Base-by-base conservation (phyloP, 2,113 vertebrate genomes). In the Pseudorectes ferrugineus region DNA sequence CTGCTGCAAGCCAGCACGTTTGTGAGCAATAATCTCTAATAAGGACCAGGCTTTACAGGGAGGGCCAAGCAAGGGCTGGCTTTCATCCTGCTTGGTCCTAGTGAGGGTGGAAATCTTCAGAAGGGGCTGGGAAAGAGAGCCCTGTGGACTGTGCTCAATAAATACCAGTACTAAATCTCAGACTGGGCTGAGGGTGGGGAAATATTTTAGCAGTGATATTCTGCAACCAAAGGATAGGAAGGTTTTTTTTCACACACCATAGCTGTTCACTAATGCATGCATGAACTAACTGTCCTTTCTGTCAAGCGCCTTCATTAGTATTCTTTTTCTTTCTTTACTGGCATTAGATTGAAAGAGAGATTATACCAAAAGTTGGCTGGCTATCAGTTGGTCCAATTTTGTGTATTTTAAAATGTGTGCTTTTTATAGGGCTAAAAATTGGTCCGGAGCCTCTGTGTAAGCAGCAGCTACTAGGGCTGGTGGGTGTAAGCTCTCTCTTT, bases 281-380 rank as follows among this genome's bases (percentile, higher is more conserved):
- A 81, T 95, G 94, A 97, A 94, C 89, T 95, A 94, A 93, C 93
- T 88, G 92, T 96, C 94, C 94, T 95, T 96, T 94, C 93, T 90
- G 88, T 96, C 96, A 93, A 94, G 76, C 4, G 33, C 81, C 91
- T 94, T 97, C 94, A 96, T 95, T 93, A 96, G 88, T 94, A 96
- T 96, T 90, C 95, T 93, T 97, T 91, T 95, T 95, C 92, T 83
- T 88, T 71, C 92, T 89, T 77, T 90, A 40, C 78, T 76, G 89
- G 89, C 92, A 65, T 96, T 91, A 89, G 75, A 74, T 65, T 93
- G 93, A 95, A 91, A 94, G 95, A 89, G 85, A 91, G 82, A 92
- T 90, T 79, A 90, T 91, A 76, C 43, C 2, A 1, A 88, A 94
- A 95, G 85, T 62, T 95, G 89, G 92, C 92, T 94, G 85, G 87